Percentiles rank a stretch among this genome's conserved stretches.
Evolutionary conservation across 30 jellyfish, hydroid and myxozoan genomes (phyloP).

Genomic region (Mastigias papua): DNA sequence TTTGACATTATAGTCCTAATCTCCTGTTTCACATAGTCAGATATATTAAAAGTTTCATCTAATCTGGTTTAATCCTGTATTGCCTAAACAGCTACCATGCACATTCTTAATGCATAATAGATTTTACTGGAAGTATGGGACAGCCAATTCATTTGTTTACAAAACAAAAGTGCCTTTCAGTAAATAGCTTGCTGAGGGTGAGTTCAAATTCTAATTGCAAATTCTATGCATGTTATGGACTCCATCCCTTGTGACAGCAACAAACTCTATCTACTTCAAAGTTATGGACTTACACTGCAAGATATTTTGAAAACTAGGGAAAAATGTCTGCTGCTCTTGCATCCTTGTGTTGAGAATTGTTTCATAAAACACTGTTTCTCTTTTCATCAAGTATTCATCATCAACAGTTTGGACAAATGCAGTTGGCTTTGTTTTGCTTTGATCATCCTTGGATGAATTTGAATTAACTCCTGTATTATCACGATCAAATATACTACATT

Average conservation of each 20-base stretch:
- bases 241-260: neutral
- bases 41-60: neutral
- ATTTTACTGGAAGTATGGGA: neutral
- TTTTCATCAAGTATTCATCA: conserved; percentile 25
- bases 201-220: neutral
- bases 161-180: neutral
- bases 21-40: neutral
- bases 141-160: neutral
- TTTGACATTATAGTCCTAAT: neutral
- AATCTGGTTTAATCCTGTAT: neutral
- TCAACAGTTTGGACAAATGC: conserved; percentile 15
- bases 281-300: conserved; percentile 22
- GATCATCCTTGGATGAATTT: neutral
- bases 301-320: conserved; percentile 31
- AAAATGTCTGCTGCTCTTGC: conserved; percentile 7
- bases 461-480: neutral
- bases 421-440: neutral
- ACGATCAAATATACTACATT: neutral
- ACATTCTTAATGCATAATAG: neutral
- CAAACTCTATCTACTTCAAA: neutral
- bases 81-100: neutral
- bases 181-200: neutral
- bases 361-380: conserved; percentile 35
- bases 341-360: neutral
- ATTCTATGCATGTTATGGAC: neutral